phyloP scores from a whole-genome alignment of 2,113 vertebrate genomes.

The Cairina moschata region DNA sequence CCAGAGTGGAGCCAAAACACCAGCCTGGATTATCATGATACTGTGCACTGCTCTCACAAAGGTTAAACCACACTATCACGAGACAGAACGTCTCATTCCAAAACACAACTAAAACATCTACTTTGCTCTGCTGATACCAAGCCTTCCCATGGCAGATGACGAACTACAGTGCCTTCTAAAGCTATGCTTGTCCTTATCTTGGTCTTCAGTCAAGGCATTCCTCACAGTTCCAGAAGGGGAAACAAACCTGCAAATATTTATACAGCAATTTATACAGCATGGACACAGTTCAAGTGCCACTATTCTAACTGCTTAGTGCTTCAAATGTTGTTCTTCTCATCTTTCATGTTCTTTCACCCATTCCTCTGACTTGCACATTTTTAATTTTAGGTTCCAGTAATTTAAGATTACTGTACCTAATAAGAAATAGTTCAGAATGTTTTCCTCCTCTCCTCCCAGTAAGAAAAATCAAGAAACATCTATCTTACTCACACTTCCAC shows the following conservation, averaged over 20 bases:
- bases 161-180: not conserved
- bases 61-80: not conserved
- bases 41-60: not conserved
- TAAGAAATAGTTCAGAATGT: slow-evolving; percentile 5
- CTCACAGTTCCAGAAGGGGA: not conserved
- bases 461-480: slow-evolving; percentile 33
- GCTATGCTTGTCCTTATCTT: accelerated
- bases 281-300: not conserved
- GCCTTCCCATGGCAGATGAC: not conserved
- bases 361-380: slow-evolving; percentile 44
- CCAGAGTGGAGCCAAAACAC: not conserved
- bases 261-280: not conserved
- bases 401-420: slow-evolving; percentile 50
- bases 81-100: not conserved
- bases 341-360: slow-evolving; percentile 24
- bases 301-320: not conserved
- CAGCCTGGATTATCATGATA: not conserved
- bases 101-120: not conserved
- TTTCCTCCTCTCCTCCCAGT: not conserved
- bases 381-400: slow-evolving; percentile 59
- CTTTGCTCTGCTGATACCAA: not conserved
- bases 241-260: not conserved
- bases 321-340: slow-evolving; percentile 11
- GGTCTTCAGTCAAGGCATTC: not conserved
- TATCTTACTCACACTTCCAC: slow-evolving; percentile 46